Conservation (phyloP, 2,113 vertebrate genomes). For the Procapra przewalskii region DNA sequence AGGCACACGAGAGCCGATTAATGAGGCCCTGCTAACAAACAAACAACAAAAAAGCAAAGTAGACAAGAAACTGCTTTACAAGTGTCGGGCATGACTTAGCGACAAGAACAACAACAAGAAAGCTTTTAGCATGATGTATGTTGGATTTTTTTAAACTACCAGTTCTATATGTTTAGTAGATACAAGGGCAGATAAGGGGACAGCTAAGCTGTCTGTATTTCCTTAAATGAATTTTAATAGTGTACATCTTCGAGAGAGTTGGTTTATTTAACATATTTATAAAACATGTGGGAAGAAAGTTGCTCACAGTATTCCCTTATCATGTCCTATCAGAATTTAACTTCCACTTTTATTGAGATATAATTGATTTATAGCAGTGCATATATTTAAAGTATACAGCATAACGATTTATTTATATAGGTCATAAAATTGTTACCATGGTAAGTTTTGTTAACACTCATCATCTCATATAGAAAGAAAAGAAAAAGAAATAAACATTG, state of each 20-base stretch:
- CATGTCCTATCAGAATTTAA: neutral
- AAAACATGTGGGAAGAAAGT: neutral
- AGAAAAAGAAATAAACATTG: neutral
- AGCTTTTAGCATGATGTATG: neutral
- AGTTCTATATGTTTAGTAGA: neutral
- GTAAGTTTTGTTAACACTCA: neutral
- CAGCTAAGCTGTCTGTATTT: neutral
- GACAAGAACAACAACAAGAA: neutral
- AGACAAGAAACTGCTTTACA: neutral
- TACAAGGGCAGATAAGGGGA: neutral
- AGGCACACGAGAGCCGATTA: neutral
- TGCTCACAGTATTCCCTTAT: neutral
- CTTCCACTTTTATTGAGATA: neutral
- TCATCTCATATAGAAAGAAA: neutral
- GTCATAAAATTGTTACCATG: neutral
- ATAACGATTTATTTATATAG: neutral
- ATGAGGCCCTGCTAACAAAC: constrained; percentile 14
- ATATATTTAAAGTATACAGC: neutral
- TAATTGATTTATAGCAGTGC: neutral
- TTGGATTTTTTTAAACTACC: neutral
- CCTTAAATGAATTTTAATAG: neutral
- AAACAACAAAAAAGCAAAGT: neutral
- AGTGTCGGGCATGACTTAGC: neutral
- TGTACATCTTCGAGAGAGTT: neutral
- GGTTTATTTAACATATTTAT: neutral